Evolutionary conservation across 53 echinoderm and acorn worm genomes (phyloP).

Genomic region (Pentamera pediparva): DNA sequence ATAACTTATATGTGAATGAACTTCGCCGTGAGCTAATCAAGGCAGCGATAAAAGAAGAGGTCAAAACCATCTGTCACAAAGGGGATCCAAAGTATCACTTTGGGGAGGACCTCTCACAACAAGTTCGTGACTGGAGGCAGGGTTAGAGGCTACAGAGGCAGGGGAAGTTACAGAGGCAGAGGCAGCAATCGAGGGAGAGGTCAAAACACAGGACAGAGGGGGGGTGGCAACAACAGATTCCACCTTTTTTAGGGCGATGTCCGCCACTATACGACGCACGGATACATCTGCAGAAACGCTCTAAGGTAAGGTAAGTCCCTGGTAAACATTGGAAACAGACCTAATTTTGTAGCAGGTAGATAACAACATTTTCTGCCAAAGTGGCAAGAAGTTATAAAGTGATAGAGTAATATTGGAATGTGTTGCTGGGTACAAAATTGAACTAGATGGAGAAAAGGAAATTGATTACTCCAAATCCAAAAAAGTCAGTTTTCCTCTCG

Average conservation of each 20-base stretch:
- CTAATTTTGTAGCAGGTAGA: background rate
- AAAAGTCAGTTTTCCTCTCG: background rate
- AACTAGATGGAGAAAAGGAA: slow-evolving; percentile 1
- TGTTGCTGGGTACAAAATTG: slow-evolving; percentile 8
- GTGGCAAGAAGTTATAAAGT: slow-evolving; percentile 1
- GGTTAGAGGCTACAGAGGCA: background rate
- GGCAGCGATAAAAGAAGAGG: background rate
- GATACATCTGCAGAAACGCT: background rate
- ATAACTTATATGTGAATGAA: background rate
- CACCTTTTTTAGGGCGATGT: slow-evolving; percentile 9
- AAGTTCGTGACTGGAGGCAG: background rate
- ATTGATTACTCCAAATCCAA: background rate
- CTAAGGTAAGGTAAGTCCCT: slow-evolving; percentile 11
- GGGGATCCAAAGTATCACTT: slow-evolving; percentile 12
- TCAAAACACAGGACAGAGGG: too few species aligned
- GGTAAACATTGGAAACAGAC: background rate
- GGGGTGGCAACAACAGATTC: background rate
- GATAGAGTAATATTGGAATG: background rate
- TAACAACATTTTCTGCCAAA: background rate
- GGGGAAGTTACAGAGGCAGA: too few species aligned
- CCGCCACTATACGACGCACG: background rate
- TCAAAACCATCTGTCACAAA: background rate
- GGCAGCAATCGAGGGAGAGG: background rate
- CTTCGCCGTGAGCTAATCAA: background rate
- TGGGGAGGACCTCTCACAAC: background rate